Base-by-base conservation (phyloP, 2,888 invertebrate genomes). In the Drosophila heteroneura region DNA sequence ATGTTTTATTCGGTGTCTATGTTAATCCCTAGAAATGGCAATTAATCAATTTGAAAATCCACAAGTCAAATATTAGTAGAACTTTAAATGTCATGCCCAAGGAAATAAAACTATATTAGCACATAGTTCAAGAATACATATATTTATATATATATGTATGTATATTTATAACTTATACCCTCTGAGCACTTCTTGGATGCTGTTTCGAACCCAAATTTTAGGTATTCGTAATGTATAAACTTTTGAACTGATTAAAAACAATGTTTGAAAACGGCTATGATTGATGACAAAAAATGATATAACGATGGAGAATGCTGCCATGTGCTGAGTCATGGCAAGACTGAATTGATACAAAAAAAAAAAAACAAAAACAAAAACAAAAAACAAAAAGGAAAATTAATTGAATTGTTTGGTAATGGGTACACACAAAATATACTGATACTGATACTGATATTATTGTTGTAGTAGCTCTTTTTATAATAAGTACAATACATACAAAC, bases 361-460 rank as follows among this genome's bases (percentile, higher is more conserved):
- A 9, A 39, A 32, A 51, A 59, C 39, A 66, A 69, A 64, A 78
- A 41, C 37, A 41, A 33, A 47, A n/a, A 62, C 52, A 68, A 75
- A 71, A 77, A 60, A 41, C n/a, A 77, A 75, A 74, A 78, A 44
- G 39, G 51, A 49, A 70, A 70, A 52, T 75, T 65, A 76, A 68
- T 65, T 64, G 68, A 79, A 71, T 61, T 71, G 82, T 76, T 84
- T 84, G 85, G 82, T 84, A 79, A 74, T 84, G 91, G 80, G 80
- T 87, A 87, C 88, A 90, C 81, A 70, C 67, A 72, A 63, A 72
- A 70, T 19, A 51, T 33, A 30, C 47, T 70, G 83, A 35, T 82
- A 85, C 81, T 82, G 77, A 87, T 85, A 85, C 76, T 80, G 83
- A 91, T 89, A 91, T 88, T 82, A 89, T 82, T 85, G 89, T 89